Evolutionary conservation across 2,797 vertebrate genomes (phyloP), one percentile per base, ranked within the genome.

Genomic region (Hoplostethus mediterraneus): DNA sequence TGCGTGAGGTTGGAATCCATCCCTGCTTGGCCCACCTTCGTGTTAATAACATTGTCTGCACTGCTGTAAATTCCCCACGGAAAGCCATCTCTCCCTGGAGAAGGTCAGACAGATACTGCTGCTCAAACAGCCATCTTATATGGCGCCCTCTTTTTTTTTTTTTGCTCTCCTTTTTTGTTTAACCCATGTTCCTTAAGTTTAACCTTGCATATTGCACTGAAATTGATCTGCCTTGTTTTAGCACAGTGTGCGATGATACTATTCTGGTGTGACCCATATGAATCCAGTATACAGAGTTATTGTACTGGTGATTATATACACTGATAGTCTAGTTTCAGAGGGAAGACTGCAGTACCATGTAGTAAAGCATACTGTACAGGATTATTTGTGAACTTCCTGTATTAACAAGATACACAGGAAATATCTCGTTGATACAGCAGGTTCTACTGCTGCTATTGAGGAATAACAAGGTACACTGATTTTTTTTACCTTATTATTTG

Each of bases 151-250:
- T 47, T 61, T 33, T 13, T 30, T 13, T 38, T 28, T 49, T 62
- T 14, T 28, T 40, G 16, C 13, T 33, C 11, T 57, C 17, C 28
- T 53, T 36, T 65, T 36, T 60, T 17, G 8, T 72, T 81, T 55
- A 57, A 82, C 79, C 75, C 71, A 63, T 81, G 81, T 64, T 87
- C 76, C 86, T 85, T 85, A 86, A 86, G 59, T 81, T 87, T 64
- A 63, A 82, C 75, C 82, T 79, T 82, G 79, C 77, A 62, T 75
- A 59, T 90, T 92, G 89, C 89, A 87, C 87, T 83, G 73, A 87
- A 47, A 86, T 80, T 2, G 67, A 76, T 57, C 83, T 81, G 88
- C 86, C 84, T 90, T 89, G 77, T 76, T 87, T 79, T 60, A 78
- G 63, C 69, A 40, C 76, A 55, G 60, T 33, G 68, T 81, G 73